Conservation (phyloP, 2,797 vertebrate species). For the Cossypha niveicapilla region DNA sequence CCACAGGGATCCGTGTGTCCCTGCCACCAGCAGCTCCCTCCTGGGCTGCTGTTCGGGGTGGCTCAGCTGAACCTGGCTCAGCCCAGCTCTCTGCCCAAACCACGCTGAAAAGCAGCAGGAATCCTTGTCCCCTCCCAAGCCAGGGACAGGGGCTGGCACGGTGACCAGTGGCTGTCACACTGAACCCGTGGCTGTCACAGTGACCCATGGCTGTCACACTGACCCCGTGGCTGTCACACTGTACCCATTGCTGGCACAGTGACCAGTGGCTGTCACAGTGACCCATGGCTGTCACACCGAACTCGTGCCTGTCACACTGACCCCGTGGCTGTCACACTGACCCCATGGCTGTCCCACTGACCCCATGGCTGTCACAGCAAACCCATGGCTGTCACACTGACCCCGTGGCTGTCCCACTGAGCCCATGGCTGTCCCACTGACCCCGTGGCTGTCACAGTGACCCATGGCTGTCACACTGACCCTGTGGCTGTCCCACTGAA, state of each 20-base stretch:
- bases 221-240: too few species aligned
- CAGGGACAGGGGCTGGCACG: not conserved
- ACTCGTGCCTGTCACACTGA: rapidly evolving
- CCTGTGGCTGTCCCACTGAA: not conserved
- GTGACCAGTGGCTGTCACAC: rapidly evolving
- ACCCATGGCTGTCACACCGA: rapidly evolving
- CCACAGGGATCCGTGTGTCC: not conserved
- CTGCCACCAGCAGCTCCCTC: not conserved
- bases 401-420: too few species aligned
- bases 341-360: not conserved
- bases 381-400: too few species aligned
- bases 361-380: too few species aligned
- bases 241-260: too few species aligned
- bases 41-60: not conserved
- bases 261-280: not conserved
- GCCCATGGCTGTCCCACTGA: too few species aligned
- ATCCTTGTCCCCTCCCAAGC: not conserved
- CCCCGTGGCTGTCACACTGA: too few species aligned
- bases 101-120: not conserved
- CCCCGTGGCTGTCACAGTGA: too few species aligned
- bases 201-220: not conserved
- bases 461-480: too few species aligned
- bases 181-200: not conserved
- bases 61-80: not conserved
- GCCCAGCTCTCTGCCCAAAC: not conserved